A percentile compares a stretch with the other conserved stretches of the same genome.
Conservation (phyloP, 2,113 vertebrate genomes). For the Psittacus erithacus region DNA sequence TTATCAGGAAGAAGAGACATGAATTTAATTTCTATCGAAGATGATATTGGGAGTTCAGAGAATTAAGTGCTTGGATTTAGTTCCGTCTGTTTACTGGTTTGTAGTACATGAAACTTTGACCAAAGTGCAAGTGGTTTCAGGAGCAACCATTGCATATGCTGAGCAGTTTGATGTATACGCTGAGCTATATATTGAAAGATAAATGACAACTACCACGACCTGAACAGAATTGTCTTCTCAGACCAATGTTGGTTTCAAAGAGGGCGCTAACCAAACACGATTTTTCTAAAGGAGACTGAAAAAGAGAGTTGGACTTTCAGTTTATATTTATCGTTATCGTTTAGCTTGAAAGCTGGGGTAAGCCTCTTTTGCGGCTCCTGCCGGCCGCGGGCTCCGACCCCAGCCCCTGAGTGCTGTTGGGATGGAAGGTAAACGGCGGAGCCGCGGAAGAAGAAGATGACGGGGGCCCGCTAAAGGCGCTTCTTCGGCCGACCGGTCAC, state of each 20-base stretch:
- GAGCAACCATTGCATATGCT: not conserved
- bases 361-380: not conserved
- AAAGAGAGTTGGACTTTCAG: not conserved
- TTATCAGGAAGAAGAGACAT: not conserved
- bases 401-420: not conserved
- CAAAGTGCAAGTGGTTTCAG: accelerated
- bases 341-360: not conserved
- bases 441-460: accelerated
- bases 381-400: too few relatives aligned
- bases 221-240: not conserved
- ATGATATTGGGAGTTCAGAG: not conserved
- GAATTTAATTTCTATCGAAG: not conserved
- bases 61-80: not conserved
- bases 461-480: not conserved
- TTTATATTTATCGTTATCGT: accelerated
- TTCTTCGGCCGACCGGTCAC: not conserved
- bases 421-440: too few relatives aligned
- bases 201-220: accelerated
- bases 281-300: not conserved
- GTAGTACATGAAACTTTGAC: not conserved
- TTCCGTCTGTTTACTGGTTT: not conserved
- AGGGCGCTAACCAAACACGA: not conserved
- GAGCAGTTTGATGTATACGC: not conserved
- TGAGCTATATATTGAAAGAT: not conserved
- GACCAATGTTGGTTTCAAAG: not conserved